Evolutionary conservation across 2,888 invertebrate genomes (phyloP).

Genomic region (Apotomis turbidana): DNA sequence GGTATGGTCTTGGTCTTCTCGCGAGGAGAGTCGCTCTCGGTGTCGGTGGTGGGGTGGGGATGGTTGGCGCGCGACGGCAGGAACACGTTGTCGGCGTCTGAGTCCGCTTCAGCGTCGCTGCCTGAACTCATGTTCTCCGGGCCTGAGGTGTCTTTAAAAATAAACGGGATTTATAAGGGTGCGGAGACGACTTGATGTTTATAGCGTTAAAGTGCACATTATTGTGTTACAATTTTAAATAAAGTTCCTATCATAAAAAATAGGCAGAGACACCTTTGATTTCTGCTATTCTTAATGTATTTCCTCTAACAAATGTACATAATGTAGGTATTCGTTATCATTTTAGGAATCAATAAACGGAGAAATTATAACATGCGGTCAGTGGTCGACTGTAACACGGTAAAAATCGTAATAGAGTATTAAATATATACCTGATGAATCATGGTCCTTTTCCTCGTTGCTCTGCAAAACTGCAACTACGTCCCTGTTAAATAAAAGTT

Average conservation of each 20-base stretch:
- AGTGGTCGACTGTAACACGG: no score
- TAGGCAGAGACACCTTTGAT: neutral
- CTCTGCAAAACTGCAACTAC: slow-evolving; percentile 88
- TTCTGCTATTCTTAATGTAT: no score
- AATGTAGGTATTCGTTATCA: no score
- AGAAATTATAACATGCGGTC: no score
- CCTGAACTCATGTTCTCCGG: slow-evolving; percentile 86
- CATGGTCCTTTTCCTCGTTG: slow-evolving; percentile 84
- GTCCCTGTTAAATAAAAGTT: slow-evolving; percentile 79
- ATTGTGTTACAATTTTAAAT: no score
- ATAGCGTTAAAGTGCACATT: no score
- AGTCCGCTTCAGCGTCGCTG: slow-evolving; percentile 78
- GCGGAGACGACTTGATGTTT: no score
- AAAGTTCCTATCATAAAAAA: neutral
- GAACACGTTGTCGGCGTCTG: slow-evolving; percentile 80
- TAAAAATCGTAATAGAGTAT: neutral
- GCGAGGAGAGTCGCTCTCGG: slow-evolving; percentile 53
- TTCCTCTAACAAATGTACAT: no score
- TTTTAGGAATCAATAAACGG: no score
- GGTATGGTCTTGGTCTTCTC: slow-evolving; percentile 71
- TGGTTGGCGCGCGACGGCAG: slow-evolving; percentile 73
- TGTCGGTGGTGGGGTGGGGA: slow-evolving; percentile 58
- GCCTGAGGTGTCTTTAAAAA: slow-evolving; percentile 79
- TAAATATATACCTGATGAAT: slow-evolving; percentile 71
- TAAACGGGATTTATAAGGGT: no score